phyloP scores from a whole-genome alignment of 2,113 vertebrate species.

The Pantherophis guttatus region DNA sequence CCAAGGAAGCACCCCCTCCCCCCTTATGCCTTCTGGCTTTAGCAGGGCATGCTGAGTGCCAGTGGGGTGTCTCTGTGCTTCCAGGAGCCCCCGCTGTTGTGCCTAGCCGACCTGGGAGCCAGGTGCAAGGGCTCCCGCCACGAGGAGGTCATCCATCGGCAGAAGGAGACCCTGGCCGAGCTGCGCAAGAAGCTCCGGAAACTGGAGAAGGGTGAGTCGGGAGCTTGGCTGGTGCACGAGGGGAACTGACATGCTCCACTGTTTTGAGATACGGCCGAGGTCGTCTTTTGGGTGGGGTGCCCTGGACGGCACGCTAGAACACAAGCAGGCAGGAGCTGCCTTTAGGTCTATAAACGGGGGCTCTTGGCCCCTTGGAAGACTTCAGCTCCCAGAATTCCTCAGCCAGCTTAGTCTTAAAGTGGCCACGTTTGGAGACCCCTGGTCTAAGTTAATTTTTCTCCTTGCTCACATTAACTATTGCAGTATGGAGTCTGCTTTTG shows the following conservation, averaged over 20 bases:
- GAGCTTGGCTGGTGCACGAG: neutral
- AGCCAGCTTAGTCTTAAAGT: neutral
- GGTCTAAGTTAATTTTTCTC: neutral
- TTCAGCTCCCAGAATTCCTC: neutral
- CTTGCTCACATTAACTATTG: neutral
- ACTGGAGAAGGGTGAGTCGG: constrained; percentile 66
- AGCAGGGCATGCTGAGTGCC: neutral
- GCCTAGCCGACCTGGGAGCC: constrained; percentile 54
- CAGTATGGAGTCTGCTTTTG: neutral
- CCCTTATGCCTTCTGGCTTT: neutral
- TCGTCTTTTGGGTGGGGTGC: neutral
- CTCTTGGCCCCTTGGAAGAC: neutral
- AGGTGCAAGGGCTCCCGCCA: constrained; percentile 73
- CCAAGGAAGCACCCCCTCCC: neutral
- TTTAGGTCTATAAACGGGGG: neutral
- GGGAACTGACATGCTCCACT: neutral
- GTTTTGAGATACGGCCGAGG: neutral
- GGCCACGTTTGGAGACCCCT: neutral
- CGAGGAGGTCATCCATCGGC: constrained; percentile 68
- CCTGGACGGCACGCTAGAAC: neutral
- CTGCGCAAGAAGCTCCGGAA: constrained; percentile 62
- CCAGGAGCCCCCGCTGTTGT: constrained; percentile 42
- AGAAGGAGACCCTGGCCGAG: constrained; percentile 70
- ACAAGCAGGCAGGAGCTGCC: neutral
- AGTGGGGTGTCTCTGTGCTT: neutral